These are phyloP conservation scores for Baccha elongata DNA, from an alignment of 2,888 invertebrate genomes.

Conservation along the genomic window DNA sequence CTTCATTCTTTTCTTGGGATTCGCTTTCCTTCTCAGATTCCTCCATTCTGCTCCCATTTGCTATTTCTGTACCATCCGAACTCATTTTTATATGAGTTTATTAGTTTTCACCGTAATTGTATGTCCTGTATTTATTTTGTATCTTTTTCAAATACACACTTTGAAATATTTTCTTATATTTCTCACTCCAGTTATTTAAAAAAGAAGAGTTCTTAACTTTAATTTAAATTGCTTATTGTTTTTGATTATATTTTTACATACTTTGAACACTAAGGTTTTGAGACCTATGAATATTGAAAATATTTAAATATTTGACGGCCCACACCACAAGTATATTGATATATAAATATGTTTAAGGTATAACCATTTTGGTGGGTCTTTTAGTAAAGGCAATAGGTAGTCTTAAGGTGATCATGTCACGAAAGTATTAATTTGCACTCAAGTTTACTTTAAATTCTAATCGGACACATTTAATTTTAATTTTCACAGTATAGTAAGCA, in stretches of 20 bases:
- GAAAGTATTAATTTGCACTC: too few relatives aligned
- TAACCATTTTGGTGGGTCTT: too few relatives aligned
- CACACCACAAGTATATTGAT: too few relatives aligned
- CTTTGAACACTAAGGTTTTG: slow-evolving; percentile 12
- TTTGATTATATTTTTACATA: slow-evolving; percentile 39
- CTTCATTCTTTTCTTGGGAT: slow-evolving; percentile 51
- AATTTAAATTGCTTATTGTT: slow-evolving; percentile 25
- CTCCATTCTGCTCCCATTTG: slow-evolving; percentile 46
- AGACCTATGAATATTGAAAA: too few relatives aligned
- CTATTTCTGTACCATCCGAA: slow-evolving; percentile 49
- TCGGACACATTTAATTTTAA: too few relatives aligned
- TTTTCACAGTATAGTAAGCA: too few relatives aligned
- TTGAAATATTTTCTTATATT: background rate
- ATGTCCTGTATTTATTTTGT: background rate
- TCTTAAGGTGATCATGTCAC: too few relatives aligned
- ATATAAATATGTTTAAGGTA: too few relatives aligned
- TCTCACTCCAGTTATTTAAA: slow-evolving; percentile 9
- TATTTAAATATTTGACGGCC: too few relatives aligned
- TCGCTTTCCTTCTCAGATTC: slow-evolving; percentile 47
- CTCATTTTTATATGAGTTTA: slow-evolving; percentile 57
- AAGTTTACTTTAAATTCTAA: too few relatives aligned
- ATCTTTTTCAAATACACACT: background rate
- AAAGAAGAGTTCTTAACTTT: slow-evolving; percentile 1
- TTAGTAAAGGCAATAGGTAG: too few relatives aligned
- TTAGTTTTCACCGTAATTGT: slow-evolving; percentile 22